These are phyloP conservation scores for Selene dorsalis DNA, from an alignment of 2,797 vertebrate genomes.

Conservation along the genomic window DNA sequence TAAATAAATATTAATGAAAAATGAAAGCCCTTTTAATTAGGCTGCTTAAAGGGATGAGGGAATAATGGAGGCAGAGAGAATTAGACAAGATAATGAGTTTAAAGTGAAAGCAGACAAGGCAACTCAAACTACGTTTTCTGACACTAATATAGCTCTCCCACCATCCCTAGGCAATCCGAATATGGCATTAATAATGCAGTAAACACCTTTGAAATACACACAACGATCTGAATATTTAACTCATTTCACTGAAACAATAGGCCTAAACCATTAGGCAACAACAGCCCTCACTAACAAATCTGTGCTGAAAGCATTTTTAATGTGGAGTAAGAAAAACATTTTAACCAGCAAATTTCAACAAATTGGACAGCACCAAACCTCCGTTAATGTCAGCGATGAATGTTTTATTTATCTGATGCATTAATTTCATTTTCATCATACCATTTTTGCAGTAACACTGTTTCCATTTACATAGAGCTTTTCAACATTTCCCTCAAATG, in stretches of 20 bases:
- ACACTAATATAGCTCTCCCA: conserved; percentile 74
- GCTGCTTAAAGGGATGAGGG: conserved; percentile 82
- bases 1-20: conserved; percentile 76
- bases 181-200: conserved; percentile 79
- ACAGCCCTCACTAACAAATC: conserved; percentile 41
- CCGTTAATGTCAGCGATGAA: conserved; percentile 36
- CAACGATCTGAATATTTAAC: conserved; percentile 74
- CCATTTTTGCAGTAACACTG: conserved; percentile 2
- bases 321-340: conserved; percentile 31
- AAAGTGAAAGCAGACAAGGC: conserved; percentile 77
- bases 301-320: conserved; percentile 45
- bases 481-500: conserved; percentile 33
- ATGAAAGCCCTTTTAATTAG: conserved; percentile 83
- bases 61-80: conserved; percentile 82
- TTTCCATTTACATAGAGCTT: conserved; percentile 11
- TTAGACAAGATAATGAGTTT: conserved; percentile 84
- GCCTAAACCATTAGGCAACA: conserved; percentile 53
- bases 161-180: conserved; percentile 67
- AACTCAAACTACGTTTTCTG: conserved; percentile 73
- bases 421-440: conserved; percentile 16
- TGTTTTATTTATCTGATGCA: conserved; percentile 49
- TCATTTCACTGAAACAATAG: conserved; percentile 62
- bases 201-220: conserved; percentile 78
- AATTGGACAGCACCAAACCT: conserved; percentile 39
- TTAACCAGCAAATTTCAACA: conserved; percentile 41